phyloP scores from a whole-genome alignment of 2,113 vertebrate species.

The Brachionichthys hirsutus region DNA sequence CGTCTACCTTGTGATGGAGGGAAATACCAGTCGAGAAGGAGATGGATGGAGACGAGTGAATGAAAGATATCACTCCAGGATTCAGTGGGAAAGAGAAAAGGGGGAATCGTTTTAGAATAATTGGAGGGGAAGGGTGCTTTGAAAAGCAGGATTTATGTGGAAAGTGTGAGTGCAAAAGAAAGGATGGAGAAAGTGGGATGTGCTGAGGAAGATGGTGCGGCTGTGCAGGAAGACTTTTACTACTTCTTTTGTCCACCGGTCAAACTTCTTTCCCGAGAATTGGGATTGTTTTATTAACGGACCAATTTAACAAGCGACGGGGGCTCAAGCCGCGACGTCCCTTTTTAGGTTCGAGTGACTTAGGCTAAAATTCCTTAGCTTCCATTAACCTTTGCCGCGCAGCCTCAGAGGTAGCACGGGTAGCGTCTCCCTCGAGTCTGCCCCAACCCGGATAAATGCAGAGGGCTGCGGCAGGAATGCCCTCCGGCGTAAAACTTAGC shows the following conservation, averaged over 20 bases:
- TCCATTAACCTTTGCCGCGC: no score
- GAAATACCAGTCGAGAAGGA: no score
- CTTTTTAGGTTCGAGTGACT: no score
- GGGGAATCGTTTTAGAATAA: neutral
- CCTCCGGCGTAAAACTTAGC: no score
- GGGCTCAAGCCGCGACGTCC: no score
- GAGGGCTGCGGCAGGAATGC: no score
- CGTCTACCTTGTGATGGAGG: no score
- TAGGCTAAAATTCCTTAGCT: no score
- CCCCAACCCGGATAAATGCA: no score
- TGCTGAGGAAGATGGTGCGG: slow-evolving; percentile 17
- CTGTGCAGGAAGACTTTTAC: slow-evolving; percentile 17
- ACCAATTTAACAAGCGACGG: neutral
- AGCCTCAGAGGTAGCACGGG: no score
- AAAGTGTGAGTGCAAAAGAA: slow-evolving; percentile 23
- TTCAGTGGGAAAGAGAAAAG: neutral
- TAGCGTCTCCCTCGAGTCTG: no score
- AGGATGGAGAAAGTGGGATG: slow-evolving; percentile 12
- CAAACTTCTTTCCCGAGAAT: neutral
- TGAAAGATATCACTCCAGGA: neutral
- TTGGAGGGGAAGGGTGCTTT: neutral
- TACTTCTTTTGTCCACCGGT: slow-evolving; percentile 7
- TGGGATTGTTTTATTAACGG: neutral
- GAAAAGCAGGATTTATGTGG: slow-evolving; percentile 3
- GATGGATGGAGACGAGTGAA: no score